Evolutionary conservation across 1,140 invertebrate genomes (phyloP), one percentile per base, ranked within the genome.

Genomic region (Hermetia illucens): DNA sequence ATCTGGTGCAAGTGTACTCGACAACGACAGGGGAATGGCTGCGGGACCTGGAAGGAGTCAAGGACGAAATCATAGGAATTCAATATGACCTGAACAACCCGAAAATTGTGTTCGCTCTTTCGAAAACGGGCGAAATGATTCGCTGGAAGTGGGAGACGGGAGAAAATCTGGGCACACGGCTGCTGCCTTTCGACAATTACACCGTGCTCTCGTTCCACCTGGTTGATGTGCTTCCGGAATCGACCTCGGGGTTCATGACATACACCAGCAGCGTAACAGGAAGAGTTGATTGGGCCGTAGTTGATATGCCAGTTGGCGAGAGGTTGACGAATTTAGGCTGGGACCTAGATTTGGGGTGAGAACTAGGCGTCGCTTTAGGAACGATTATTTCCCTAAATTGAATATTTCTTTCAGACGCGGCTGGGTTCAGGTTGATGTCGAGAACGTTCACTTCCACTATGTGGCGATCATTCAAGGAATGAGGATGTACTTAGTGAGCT

Each of bases 1-100:
- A 69, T 27, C 48, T 61, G 19, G 63, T 79, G 29, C 61, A 66
- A 39, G 64, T 66, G n/a, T 78, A 72, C 40, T 75, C 72, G 44
- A 69, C 70, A n/a, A 62, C 58, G 38, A 63, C 51, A 21, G 73
- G 70, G 0, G 62, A 66, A 48, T 36, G 74, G 4, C 55, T 66
- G 32, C 52, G 61, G 38, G 66, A 74, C 43, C 66, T 73, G 25
- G 65, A 65, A 45, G 62, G 65, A 25, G 52, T 61, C 5, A 53
- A 54, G 19, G 42, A 55, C 8, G 56, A 64, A 39, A 55, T 76
- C 38, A 55, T 66, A n/a, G 65, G 66, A 40, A 62, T 75, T 47
- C 51, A 57, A 34, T 44, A 57, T 35, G 55, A 63, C 34, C 47
- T 63, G 4, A 58, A 65, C 19, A 59, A 62, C 45, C 38, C 50